Evolutionary conservation across 2,888 invertebrate species (phyloP).

Genomic region (Drosophila anomalata): DNA sequence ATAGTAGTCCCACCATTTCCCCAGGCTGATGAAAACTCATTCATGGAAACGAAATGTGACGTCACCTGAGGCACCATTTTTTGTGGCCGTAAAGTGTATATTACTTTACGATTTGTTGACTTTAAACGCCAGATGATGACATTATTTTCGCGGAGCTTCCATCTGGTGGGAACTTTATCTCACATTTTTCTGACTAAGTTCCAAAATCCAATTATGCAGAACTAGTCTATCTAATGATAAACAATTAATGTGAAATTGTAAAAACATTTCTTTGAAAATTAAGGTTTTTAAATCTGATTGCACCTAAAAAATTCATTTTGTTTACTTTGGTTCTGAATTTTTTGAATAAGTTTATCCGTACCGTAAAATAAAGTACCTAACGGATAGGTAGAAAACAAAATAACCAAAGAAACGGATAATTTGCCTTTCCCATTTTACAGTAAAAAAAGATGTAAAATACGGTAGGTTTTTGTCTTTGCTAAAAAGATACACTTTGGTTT

Average conservation of each 20-base stretch:
- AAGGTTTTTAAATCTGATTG: background rate
- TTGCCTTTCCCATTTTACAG: background rate
- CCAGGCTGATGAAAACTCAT: conserved; percentile 48
- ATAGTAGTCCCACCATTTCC: conserved; percentile 6
- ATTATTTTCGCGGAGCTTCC: conserved; percentile 4
- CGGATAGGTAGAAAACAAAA: background rate
- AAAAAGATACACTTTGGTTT: background rate
- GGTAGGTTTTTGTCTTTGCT: background rate
- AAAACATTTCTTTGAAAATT: background rate
- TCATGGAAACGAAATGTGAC: conserved; percentile 54
- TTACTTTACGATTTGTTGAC: conserved; percentile 14
- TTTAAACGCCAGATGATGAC: conserved; percentile 39
- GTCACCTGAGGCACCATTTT: conserved; percentile 24
- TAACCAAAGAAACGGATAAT: background rate
- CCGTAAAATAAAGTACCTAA: background rate
- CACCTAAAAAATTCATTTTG: background rate
- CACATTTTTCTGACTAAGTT: background rate
- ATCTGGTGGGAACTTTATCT: conserved; percentile 8
- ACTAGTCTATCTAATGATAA: conserved; percentile 9
- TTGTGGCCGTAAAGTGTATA: background rate
- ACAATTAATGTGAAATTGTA: conserved; percentile 11
- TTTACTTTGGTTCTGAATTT: background rate
- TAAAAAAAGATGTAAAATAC: background rate
- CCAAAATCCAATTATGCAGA: background rate
- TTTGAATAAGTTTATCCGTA: background rate